Percentiles rank a stretch among this genome's conserved stretches.
phyloP scores from a whole-genome alignment of 2,888 invertebrate genomes.

The Amphipoea oculea region DNA sequence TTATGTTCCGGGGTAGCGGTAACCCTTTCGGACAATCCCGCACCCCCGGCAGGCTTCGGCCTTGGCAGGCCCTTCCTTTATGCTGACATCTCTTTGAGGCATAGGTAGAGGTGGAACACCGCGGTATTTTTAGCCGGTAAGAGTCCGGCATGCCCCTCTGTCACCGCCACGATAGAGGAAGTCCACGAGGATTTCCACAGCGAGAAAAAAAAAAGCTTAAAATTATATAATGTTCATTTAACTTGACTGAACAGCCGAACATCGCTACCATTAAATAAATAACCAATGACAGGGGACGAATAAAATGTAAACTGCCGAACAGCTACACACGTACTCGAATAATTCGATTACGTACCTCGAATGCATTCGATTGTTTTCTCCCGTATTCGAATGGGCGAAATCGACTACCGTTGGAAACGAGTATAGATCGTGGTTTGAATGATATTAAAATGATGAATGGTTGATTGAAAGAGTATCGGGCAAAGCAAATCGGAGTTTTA shows the following conservation, averaged over 20 bases:
- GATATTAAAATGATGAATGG: slow-evolving; percentile 31
- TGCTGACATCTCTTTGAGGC: no score
- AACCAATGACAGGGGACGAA: slow-evolving; percentile 19
- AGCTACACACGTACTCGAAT: slow-evolving; percentile 27
- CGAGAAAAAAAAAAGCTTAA: no score
- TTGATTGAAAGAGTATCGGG: slow-evolving; percentile 14
- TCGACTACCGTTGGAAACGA: slow-evolving; percentile 12
- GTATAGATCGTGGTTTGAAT: slow-evolving; percentile 27
- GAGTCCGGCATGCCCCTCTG: no score
- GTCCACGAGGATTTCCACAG: no score
- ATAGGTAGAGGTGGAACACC: no score
- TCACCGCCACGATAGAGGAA: no score
- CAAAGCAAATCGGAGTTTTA: not conserved
- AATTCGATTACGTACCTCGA: slow-evolving; percentile 51
- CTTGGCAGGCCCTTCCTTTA: no score
- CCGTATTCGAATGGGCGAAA: not conserved
- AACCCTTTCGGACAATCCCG: no score
- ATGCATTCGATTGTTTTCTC: slow-evolving; percentile 46
- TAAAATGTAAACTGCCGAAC: slow-evolving; percentile 18
- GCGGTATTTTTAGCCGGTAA: no score
- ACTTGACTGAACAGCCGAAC: not conserved
- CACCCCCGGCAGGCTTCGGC: no score
- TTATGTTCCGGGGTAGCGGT: no score
- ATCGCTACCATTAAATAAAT: slow-evolving; percentile 17
- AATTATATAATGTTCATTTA: not conserved